phyloP scores from a whole-genome alignment of 2,797 vertebrate genomes.

The Columba guinea region DNA sequence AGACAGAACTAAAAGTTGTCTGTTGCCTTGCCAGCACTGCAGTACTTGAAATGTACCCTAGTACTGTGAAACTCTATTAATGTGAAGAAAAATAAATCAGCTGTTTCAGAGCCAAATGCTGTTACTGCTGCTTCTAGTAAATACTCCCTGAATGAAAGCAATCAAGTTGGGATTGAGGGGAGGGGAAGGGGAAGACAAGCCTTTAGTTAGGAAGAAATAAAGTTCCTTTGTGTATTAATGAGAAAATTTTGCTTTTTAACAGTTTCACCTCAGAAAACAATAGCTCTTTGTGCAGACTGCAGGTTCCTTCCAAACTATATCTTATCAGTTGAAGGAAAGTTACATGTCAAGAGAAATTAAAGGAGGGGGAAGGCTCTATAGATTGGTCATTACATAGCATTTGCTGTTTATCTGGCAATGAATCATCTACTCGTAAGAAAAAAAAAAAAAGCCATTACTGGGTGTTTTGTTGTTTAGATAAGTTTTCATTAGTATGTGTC shows the following conservation, averaged over 20 bases:
- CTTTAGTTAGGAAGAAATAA: background rate
- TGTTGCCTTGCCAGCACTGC: background rate
- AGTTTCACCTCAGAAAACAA: background rate
- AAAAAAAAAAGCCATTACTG: background rate
- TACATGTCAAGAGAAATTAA: background rate
- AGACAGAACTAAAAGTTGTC: background rate
- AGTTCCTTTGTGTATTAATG: conserved; percentile 6
- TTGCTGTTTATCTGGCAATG: background rate
- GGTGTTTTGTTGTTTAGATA: background rate
- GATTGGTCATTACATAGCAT: background rate
- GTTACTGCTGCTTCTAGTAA: background rate
- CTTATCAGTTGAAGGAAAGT: background rate
- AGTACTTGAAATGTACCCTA: background rate
- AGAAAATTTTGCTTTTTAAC: conserved; percentile 1
- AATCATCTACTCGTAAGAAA: background rate
- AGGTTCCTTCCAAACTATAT: background rate
- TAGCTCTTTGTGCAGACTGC: background rate
- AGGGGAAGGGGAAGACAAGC: background rate
- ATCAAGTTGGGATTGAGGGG: background rate
- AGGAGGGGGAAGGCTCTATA: background rate
- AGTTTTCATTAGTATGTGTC: background rate
- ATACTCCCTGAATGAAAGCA: background rate
- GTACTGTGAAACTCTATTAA: background rate
- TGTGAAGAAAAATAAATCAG: background rate
- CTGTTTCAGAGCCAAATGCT: background rate